Percentiles rank a stretch among this genome's conserved stretches.
Conservation (phyloP, 2,797 vertebrate species). For the Diplodus sargus region DNA sequence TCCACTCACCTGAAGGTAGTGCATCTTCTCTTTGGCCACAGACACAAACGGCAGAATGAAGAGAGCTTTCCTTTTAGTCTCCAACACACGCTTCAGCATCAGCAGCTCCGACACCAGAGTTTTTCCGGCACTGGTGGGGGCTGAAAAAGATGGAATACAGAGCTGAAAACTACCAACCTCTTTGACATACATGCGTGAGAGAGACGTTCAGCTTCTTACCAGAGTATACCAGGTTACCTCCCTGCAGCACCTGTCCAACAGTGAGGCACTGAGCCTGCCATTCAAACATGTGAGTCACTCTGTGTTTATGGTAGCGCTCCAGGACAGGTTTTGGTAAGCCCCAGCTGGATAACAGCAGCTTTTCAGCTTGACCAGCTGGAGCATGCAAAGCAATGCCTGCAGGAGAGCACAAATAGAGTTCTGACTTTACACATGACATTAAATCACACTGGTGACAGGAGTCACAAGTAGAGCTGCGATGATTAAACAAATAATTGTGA, state of each 20-base stretch:
- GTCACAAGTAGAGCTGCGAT: neutral
- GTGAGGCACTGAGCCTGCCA: constrained; percentile 98
- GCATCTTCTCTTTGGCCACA: constrained; percentile 97
- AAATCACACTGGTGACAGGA: neutral
- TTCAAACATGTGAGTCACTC: constrained; percentile 94
- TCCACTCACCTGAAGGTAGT: constrained; percentile 91
- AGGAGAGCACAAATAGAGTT: constrained; percentile 7
- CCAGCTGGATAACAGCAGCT: constrained; percentile 93
- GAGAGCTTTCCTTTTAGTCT: constrained; percentile 94
- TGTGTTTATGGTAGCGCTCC: constrained; percentile 90
- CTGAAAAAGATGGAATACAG: constrained; percentile 76
- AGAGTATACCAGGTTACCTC: constrained; percentile 95
- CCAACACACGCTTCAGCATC: constrained; percentile 94
- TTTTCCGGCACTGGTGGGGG: constrained; percentile 98
- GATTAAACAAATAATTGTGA: too few relatives aligned
- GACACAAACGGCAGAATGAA: constrained; percentile 98
- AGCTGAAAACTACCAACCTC: neutral
- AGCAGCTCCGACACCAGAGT: constrained; percentile 97
- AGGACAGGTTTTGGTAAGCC: constrained; percentile 92
- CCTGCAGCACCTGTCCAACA: constrained; percentile 91
- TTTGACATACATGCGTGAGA: neutral
- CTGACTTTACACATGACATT: neutral
- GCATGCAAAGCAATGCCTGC: constrained; percentile 85
- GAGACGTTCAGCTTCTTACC: constrained; percentile 80
- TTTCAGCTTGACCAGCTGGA: constrained; percentile 86